Percentiles rank a stretch among this genome's conserved stretches.
Evolutionary conservation across 2,113 vertebrate genomes (phyloP).

Genomic region (Esox niger): DNA sequence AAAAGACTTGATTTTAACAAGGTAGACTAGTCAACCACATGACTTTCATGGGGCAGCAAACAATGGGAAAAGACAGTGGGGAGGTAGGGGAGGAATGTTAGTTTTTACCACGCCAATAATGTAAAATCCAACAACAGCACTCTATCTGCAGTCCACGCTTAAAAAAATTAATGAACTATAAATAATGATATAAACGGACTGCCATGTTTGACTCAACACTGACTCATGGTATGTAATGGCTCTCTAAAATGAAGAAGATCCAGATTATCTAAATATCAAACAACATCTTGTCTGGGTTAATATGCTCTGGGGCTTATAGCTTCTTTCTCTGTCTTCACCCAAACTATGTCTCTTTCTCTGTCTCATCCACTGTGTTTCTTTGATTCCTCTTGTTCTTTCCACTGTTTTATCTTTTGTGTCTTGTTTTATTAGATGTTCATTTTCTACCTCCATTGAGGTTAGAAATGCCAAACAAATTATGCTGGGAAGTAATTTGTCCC

Average conservation of each 20-base stretch:
- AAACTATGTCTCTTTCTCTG: no score
- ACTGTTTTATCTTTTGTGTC: not conserved
- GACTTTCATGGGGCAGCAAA: not conserved
- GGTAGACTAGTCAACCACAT: slow-evolving; percentile 36
- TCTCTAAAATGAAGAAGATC: not conserved
- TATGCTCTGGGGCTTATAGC: slow-evolving; percentile 60
- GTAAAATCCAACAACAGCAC: slow-evolving; percentile 39
- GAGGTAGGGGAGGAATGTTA: no score
- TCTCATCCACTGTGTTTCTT: not conserved
- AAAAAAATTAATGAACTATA: slow-evolving; percentile 55
- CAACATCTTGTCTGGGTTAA: slow-evolving; percentile 66
- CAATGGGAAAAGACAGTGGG: no score
- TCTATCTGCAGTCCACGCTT: slow-evolving; percentile 12
- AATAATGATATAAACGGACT: slow-evolving; percentile 48
- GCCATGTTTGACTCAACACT: slow-evolving; percentile 26
- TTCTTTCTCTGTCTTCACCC: slow-evolving; percentile 28
- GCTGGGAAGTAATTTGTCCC: not conserved
- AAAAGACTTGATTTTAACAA: slow-evolving; percentile 43
- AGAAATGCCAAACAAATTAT: not conserved
- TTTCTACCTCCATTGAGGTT: not conserved
- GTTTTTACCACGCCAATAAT: slow-evolving; percentile 30
- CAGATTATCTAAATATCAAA: slow-evolving; percentile 54
- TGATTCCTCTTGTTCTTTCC: not conserved
- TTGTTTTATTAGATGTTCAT: not conserved
- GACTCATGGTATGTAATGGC: slow-evolving; percentile 16